These are phyloP conservation scores for Abramis brama DNA, from an alignment of 2,113 vertebrate genomes.

Conservation along the genomic window DNA sequence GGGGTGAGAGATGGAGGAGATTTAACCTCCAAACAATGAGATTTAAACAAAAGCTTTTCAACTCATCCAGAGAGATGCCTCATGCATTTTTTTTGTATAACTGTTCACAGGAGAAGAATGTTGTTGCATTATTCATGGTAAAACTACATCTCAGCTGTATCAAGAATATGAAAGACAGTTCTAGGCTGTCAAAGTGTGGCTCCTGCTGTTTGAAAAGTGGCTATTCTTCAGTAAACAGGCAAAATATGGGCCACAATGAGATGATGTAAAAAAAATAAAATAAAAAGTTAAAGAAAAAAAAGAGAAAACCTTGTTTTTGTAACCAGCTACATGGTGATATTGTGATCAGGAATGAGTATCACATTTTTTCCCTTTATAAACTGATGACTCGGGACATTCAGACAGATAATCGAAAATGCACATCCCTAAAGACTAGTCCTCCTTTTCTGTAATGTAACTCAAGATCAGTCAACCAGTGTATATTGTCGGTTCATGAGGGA, in stretches of 20 bases:
- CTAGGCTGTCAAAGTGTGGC: conserved; percentile 14
- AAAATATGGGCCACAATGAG: not conserved
- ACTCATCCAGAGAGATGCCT: conserved; percentile 36
- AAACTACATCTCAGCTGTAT: conserved; percentile 37
- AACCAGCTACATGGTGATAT: not conserved
- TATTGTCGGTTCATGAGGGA: not conserved
- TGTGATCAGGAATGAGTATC: not conserved
- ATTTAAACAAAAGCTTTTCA: conserved; percentile 52
- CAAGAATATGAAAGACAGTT: conserved; percentile 24
- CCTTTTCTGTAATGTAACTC: not conserved
- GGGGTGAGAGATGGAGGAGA: conserved; percentile 32
- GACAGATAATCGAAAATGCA: not conserved
- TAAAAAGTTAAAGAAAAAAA: too few relatives aligned
- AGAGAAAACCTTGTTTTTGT: not conserved
- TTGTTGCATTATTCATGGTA: conserved; percentile 48
- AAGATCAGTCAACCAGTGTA: conserved; percentile 20
- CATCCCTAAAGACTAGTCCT: not conserved
- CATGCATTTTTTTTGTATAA: conserved; percentile 40
- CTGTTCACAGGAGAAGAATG: conserved; percentile 37
- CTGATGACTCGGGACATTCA: not conserved
- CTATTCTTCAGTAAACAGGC: conserved; percentile 22
- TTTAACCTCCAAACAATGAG: conserved; percentile 40
- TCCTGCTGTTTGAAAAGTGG: conserved; percentile 15
- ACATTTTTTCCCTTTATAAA: not conserved
- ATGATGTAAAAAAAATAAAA: not conserved